phyloP scores from a whole-genome alignment of 2,797 vertebrate species.

The Coilia nasus region DNA sequence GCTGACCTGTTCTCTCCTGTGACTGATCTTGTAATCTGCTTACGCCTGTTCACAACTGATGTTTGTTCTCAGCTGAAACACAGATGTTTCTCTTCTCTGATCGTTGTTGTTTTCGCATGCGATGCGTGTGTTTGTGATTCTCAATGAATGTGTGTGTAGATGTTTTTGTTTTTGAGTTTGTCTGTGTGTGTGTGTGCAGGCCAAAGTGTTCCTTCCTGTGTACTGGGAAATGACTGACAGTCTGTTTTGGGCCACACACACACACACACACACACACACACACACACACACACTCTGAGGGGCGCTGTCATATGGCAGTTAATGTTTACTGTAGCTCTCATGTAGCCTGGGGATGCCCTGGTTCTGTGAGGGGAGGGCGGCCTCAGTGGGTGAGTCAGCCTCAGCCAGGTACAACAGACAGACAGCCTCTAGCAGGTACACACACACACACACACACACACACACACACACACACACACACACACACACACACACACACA shows the following conservation, averaged over 20 bases:
- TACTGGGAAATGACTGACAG: background rate
- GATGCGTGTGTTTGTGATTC: background rate
- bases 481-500: background rate
- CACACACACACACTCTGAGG: background rate
- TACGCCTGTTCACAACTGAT: background rate
- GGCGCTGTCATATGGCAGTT: background rate
- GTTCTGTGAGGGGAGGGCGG: background rate
- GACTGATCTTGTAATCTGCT: background rate
- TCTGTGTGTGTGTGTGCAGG: background rate
- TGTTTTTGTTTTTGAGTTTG: background rate
- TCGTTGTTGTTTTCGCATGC: background rate
- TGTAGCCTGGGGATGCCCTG: constrained; percentile 2
- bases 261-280: constrained; percentile 3
- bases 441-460: background rate
- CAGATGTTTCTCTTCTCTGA: constrained; percentile 6
- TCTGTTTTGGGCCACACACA: constrained; percentile 15
- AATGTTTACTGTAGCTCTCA: background rate
- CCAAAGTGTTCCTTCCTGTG: background rate
- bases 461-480: background rate
- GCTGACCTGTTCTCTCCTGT: background rate
- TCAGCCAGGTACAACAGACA: background rate
- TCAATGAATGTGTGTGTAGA: background rate
- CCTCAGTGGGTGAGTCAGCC: no score
- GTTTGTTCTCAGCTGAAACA: background rate
- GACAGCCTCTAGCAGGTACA: background rate